Base-by-base conservation (phyloP, 2,113 vertebrate species). In the Caloenas nicobarica region DNA sequence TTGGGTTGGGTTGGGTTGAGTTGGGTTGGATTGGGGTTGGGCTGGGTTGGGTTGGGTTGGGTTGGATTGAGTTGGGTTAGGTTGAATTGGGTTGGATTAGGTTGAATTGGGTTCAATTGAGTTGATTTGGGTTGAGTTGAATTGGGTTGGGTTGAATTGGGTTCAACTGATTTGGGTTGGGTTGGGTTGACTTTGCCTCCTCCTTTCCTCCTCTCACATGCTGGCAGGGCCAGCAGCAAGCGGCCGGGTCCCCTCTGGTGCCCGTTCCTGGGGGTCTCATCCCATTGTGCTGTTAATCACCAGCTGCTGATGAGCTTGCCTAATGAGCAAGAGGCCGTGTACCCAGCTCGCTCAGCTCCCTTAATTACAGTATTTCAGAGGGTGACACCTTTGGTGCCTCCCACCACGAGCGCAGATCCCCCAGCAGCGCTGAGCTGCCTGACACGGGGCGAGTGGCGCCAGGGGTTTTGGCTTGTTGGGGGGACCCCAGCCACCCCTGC, bases 11-110 rank as follows among this genome's bases (percentile, higher is more conserved):
- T 72, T 0, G 5, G 5, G 1, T 23, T 65, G 29, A 1, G 48
- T 50, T 19, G 3, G 0, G 1, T 28, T 44, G 36, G 2, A 3
- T 60, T 0, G 9, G 4, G 1, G 1, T 23, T 44, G 44, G 2
- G 3, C 60, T 0, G 7, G 5, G 1, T 23, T 65, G 38, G 1
- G 9, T 42, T 65, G 18, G 2, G 4, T 66, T 0, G 7, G 4
- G 1, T 23, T 65, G 38, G 0, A 4, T 65, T 65, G 18, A 5
- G 12, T 22, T 65, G 19, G 4, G 29, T 23, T 44, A 19, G 4
- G 18, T 22, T 65, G 28, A 5, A 9, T 31, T 44, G 38, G 3
- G 19, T 33, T 65, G 13, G 2, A 5, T 42, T 42, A 19, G 1
- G 64, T 44, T 44, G 26, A 0, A 7, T 42, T 65, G 61, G 0